Evolutionary conservation across 2,797 vertebrate species (phyloP).

Genomic region (Hippoglossus hippoglossus): DNA sequence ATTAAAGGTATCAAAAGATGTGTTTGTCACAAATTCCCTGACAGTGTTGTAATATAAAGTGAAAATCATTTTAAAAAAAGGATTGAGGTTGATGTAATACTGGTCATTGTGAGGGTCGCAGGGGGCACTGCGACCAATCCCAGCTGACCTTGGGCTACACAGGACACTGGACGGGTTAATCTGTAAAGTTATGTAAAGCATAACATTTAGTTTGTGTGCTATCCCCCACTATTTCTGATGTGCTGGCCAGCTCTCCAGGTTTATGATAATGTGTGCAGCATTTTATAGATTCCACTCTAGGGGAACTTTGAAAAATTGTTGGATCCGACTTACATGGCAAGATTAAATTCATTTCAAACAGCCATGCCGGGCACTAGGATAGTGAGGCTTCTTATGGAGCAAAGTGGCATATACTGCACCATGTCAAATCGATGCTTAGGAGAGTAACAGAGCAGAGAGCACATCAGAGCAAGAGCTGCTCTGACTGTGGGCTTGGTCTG

Average conservation of each 20-base stretch:
- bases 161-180: not conserved
- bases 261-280: conserved; percentile 31
- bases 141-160: too few species aligned
- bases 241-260: conserved; percentile 17
- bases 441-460: conserved; percentile 36
- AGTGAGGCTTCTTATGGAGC: conserved; percentile 36
- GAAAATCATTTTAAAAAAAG: too few species aligned
- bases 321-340: conserved; percentile 60
- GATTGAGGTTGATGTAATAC: too few species aligned
- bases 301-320: conserved; percentile 43
- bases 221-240: conserved; percentile 19
- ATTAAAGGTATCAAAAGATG: too few species aligned
- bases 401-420: conserved; percentile 55
- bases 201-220: not conserved
- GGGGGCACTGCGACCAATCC: too few species aligned
- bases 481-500: conserved; percentile 13
- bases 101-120: too few species aligned
- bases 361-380: conserved; percentile 49
- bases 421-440: conserved; percentile 56
- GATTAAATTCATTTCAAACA: conserved; percentile 63
- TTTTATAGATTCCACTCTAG: conserved; percentile 53
- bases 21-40: too few species aligned
- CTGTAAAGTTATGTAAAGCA: not conserved
- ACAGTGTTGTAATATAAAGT: too few species aligned
- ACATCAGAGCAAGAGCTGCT: conserved; percentile 27